Percentiles rank a stretch among this genome's conserved stretches.
Evolutionary conservation across 1,140 invertebrate species (phyloP).

Genomic region (Bactericera cockerelli): DNA sequence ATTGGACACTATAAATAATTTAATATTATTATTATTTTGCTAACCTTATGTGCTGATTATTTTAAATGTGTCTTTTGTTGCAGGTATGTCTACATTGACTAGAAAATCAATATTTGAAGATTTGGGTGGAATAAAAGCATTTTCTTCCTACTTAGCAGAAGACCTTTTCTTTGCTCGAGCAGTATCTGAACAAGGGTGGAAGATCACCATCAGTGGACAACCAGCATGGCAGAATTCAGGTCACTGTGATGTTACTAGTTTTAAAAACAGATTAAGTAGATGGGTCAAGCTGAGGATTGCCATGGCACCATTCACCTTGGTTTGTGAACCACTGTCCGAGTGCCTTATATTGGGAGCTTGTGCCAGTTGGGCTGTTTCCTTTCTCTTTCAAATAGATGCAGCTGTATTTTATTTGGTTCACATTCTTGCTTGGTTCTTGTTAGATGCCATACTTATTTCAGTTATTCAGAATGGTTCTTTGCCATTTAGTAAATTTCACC

Average conservation of each 20-base stretch:
- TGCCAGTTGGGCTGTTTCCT: slow-evolving; percentile 65
- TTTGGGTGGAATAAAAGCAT: slow-evolving; percentile 76
- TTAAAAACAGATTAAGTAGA: slow-evolving; percentile 72
- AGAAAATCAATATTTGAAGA: slow-evolving; percentile 80
- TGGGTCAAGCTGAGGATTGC: slow-evolving; percentile 92
- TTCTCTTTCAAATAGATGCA: slow-evolving; percentile 75
- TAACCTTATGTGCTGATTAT: too few relatives aligned
- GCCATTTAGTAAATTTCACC: slow-evolving; percentile 92
- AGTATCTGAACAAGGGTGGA: slow-evolving; percentile 66
- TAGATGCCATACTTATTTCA: slow-evolving; percentile 82
- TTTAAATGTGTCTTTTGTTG: too few relatives aligned
- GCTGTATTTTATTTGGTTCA: slow-evolving; percentile 85
- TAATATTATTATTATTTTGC: too few relatives aligned
- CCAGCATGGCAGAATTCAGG: slow-evolving; percentile 90
- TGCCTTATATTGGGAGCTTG: slow-evolving; percentile 81
- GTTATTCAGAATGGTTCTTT: slow-evolving; percentile 82
- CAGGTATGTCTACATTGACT: slow-evolving; percentile 91
- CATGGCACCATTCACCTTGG: slow-evolving; percentile 80
- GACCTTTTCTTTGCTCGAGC: slow-evolving; percentile 97
- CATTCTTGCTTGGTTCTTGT: slow-evolving; percentile 84
- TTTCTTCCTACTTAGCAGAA: slow-evolving; percentile 91
- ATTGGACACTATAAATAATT: too few relatives aligned
- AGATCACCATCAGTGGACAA: slow-evolving; percentile 63
- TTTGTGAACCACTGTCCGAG: slow-evolving; percentile 92
- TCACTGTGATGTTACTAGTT: slow-evolving; percentile 61